Conservation (phyloP, 2,888 invertebrate genomes). For the Dicycla oo region DNA sequence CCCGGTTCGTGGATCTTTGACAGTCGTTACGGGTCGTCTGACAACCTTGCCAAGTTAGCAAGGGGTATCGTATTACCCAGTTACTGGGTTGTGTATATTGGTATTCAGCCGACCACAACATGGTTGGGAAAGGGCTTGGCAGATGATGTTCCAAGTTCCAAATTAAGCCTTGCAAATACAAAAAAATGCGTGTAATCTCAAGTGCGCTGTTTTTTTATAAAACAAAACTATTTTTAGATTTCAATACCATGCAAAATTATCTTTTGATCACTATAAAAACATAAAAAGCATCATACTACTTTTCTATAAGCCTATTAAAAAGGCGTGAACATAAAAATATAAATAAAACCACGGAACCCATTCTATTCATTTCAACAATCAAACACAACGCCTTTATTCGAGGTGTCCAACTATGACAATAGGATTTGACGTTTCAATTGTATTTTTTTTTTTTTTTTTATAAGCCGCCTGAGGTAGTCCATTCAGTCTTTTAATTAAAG, state of each 20-base stretch:
- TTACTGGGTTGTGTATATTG: too few relatives aligned
- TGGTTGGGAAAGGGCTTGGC: too few relatives aligned
- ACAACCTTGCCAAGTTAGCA: too few relatives aligned
- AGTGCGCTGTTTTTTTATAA: background rate
- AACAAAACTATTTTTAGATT: background rate
- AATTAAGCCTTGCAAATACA: background rate
- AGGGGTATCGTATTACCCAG: too few relatives aligned
- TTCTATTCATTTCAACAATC: slow-evolving; percentile 21
- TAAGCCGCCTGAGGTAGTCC: slow-evolving; percentile 67
- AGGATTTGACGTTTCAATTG: slow-evolving; percentile 79
- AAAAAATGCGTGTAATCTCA: background rate
- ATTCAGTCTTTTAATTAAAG: slow-evolving; percentile 61
- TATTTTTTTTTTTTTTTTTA: slow-evolving; percentile 72
- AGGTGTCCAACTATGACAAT: slow-evolving; percentile 72
- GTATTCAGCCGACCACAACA: too few relatives aligned
- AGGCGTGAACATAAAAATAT: slow-evolving; percentile 34
- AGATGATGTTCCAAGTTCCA: too few relatives aligned
- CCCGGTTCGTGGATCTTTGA: too few relatives aligned
- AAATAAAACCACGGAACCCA: slow-evolving; percentile 41
- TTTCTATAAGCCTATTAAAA: background rate
- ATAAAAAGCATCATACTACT: background rate
- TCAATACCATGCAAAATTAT: background rate
- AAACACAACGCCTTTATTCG: slow-evolving; percentile 18
- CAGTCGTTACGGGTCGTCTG: too few relatives aligned
- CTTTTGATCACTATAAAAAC: background rate